Base-by-base conservation (phyloP, 2,888 invertebrate genomes). In the Boloria selene region DNA sequence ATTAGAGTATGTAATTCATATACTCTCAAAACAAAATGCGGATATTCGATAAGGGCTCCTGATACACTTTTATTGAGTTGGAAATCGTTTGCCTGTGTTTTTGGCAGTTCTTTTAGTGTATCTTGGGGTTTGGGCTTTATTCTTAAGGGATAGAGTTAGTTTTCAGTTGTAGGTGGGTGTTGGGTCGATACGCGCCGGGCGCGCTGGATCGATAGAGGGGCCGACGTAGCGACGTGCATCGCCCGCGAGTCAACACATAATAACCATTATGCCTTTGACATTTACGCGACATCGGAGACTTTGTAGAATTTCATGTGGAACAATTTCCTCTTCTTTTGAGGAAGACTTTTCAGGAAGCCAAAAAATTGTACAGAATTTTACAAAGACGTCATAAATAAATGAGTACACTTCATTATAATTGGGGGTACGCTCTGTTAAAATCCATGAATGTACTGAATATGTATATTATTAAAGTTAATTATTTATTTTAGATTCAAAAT, bases 101-200 rank as follows among this genome's bases (percentile, higher is more conserved):
- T 70, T 72, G 68, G 67, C 54, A 52, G 47, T 58, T 61, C 68
- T 71, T 73, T 60, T 65, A 73, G 75, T 73, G 71, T 70, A 80
- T 73, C 82, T 77, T 79, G 77, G 67, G 69, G 69, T 72, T 78
- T 87, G 77, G 67, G 69, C 70, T 72, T 78, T 87, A 78, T 74
- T 69, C 68, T 67, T 54, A 70, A 63, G 75, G 70, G 74, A 78
- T 88, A 91, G 82, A 86, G 90, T 88, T 82, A 85, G 81, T 78
- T 82, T 86, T 90, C 72, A 86, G 74, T 66, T 62, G 65, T 63
- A 72, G 83, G 86, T 84, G 81, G 86, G 84, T 65, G 77, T 83
- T 81, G 84, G 87, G 87, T 89, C 90, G 90, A 89, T 89, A 89
- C 73, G 76, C 78, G 81, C 82, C 81, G 83, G 87, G 83, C 82